Conservation (phyloP, 2,888 invertebrate genomes). For the Diadegma fenestrale region DNA sequence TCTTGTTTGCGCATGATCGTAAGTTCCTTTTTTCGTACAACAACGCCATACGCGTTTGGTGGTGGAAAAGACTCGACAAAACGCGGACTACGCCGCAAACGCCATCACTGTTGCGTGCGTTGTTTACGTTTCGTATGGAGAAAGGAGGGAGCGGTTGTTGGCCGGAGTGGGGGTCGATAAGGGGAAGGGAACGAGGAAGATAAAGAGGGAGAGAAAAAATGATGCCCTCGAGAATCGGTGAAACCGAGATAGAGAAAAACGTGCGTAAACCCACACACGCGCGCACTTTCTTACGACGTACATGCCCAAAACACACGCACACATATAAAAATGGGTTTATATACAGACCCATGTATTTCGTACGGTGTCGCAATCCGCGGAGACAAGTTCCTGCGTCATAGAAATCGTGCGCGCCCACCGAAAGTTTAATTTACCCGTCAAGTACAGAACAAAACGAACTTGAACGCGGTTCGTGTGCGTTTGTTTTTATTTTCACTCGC, state of each 20-base stretch:
- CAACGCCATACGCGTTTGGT: conserved; percentile 9
- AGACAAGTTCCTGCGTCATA: conserved; percentile 60
- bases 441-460: conserved; percentile 35
- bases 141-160: conserved; percentile 39
- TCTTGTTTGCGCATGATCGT: conserved; percentile 40
- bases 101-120: conserved; percentile 54
- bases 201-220: conserved; percentile 10
- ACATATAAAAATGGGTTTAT: not conserved
- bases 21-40: not conserved
- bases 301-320: not conserved
- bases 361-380: conserved; percentile 64
- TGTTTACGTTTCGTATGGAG: conserved; percentile 66
- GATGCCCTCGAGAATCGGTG: conserved; percentile 32
- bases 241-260: conserved; percentile 47
- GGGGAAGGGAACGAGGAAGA: conserved; percentile 9
- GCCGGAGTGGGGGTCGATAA: conserved; percentile 7
- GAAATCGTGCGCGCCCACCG: conserved; percentile 35
- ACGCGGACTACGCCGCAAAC: conserved; percentile 36
- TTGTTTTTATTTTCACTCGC: not conserved
- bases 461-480: not conserved
- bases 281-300: not conserved
- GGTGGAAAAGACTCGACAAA: conserved; percentile 4
- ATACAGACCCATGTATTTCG: conserved; percentile 34
- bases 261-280: conserved; percentile 6
- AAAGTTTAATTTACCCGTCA: conserved; percentile 28